Percentiles rank a stretch among this genome's conserved stretches.
Conservation (phyloP, 2,113 vertebrate species). For the Nanorana parkeri region DNA sequence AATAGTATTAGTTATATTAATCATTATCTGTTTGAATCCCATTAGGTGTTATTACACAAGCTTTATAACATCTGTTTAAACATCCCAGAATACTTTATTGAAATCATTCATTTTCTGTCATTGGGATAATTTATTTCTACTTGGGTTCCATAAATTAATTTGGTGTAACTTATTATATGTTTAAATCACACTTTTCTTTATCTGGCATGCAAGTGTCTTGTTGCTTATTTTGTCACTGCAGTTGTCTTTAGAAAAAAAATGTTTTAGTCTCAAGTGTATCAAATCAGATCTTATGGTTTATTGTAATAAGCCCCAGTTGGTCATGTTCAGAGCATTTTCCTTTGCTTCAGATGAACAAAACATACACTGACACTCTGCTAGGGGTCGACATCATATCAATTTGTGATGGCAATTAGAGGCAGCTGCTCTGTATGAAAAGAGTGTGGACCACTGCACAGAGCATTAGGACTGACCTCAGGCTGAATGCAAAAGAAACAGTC, state of each 20-base stretch:
- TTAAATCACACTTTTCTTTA: constrained; percentile 59
- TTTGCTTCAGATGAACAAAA: constrained; percentile 67
- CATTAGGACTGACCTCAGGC: constrained; percentile 70
- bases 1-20: constrained; percentile 23
- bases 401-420: constrained; percentile 77
- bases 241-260: constrained; percentile 68
- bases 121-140: constrained; percentile 18
- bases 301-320: constrained; percentile 72
- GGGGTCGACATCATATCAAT: constrained; percentile 78
- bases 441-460: constrained; percentile 68
- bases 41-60: constrained; percentile 5
- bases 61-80: constrained; percentile 10
- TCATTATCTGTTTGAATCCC: constrained; percentile 5
- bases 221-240: constrained; percentile 62
- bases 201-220: constrained; percentile 61
- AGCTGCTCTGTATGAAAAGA: constrained; percentile 72
- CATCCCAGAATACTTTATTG: constrained; percentile 21
- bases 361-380: constrained; percentile 68
- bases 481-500: constrained; percentile 66
- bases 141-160: constrained; percentile 68
- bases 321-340: constrained; percentile 67
- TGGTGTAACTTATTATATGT: constrained; percentile 78
- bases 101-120: constrained; percentile 27
- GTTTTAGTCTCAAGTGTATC: constrained; percentile 77
- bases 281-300: constrained; percentile 77